phyloP scores from a whole-genome alignment of 2,888 invertebrate genomes.

The Endomychus coccineus region DNA sequence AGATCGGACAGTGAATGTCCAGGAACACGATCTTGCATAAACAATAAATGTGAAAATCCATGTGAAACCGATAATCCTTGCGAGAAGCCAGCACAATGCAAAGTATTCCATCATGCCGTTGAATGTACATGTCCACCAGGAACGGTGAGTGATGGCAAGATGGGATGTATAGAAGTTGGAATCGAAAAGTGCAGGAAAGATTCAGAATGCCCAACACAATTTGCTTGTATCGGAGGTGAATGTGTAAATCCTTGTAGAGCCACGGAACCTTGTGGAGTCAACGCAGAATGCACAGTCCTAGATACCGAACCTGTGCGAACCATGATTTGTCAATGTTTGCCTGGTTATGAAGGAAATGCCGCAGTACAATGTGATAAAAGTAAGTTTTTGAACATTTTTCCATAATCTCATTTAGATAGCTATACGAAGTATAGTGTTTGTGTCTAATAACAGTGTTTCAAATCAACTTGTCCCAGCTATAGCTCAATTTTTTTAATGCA shows the following conservation, averaged over 20 bases:
- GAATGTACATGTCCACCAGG: slow-evolving; percentile 79
- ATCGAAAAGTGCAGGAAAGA: slow-evolving; percentile 64
- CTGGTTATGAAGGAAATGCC: slow-evolving; percentile 82
- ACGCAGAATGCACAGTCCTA: slow-evolving; percentile 69
- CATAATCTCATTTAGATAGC: too few relatives aligned
- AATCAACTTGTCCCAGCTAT: too few relatives aligned
- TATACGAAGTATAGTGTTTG: too few relatives aligned
- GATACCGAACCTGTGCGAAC: slow-evolving; percentile 80
- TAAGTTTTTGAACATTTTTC: slow-evolving; percentile 50
- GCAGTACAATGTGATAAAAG: slow-evolving; percentile 74
- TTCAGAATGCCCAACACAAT: slow-evolving; percentile 73
- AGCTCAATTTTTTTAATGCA: too few relatives aligned
- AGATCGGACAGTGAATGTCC: slow-evolving; percentile 71
- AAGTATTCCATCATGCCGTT: slow-evolving; percentile 65
- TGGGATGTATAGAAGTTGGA: slow-evolving; percentile 54
- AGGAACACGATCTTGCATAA: slow-evolving; percentile 70
- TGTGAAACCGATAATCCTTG: slow-evolving; percentile 64
- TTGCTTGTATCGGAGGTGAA: slow-evolving; percentile 72
- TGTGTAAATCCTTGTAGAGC: slow-evolving; percentile 79
- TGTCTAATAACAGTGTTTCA: too few relatives aligned
- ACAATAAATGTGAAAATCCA: slow-evolving; percentile 70
- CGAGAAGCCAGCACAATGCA: slow-evolving; percentile 65
- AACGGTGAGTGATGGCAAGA: slow-evolving; percentile 55
- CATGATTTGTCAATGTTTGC: slow-evolving; percentile 81
- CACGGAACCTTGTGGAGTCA: slow-evolving; percentile 72